Percentiles rank a stretch among this genome's conserved stretches.
These are phyloP conservation scores for Geotrypetes seraphini DNA, from an alignment of 2,797 vertebrate genomes.

Conservation along the genomic window DNA sequence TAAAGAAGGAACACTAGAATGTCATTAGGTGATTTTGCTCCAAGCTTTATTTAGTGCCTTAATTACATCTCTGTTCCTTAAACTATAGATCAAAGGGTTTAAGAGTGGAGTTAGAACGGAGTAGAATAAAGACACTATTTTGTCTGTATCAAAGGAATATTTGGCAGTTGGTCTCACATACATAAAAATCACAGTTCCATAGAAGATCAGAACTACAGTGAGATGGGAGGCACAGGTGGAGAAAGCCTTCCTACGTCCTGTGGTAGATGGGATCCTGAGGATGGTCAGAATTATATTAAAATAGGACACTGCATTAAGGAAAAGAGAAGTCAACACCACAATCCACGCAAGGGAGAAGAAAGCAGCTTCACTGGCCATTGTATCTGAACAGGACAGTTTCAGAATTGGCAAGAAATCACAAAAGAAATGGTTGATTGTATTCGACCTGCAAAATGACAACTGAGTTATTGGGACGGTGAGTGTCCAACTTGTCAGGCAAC, in stretches of 20 bases:
- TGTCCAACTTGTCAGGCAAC: not conserved
- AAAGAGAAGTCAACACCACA: not conserved
- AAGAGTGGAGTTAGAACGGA: not conserved
- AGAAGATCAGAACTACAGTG: slow-evolving; percentile 1
- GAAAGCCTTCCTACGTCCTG: not conserved
- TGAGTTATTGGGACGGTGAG: slow-evolving; percentile 1
- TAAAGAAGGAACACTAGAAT: too few species aligned
- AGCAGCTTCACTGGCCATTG: not conserved
- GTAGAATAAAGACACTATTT: not conserved
- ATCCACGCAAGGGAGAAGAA: not conserved
- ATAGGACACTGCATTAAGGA: not conserved
- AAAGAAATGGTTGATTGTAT: slow-evolving; percentile 6
- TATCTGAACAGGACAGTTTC: not conserved
- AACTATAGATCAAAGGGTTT: slow-evolving; percentile 5
- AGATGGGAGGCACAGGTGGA: slow-evolving; percentile 7
- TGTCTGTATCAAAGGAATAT: not conserved
- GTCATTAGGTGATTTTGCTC: too few species aligned
- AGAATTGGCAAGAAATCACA: slow-evolving; percentile 4
- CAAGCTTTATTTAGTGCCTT: not conserved
- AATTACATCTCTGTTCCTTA: slow-evolving; percentile 7
- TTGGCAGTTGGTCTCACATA: not conserved
- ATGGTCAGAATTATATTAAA: not conserved
- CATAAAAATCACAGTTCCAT: not conserved
- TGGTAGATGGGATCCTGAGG: not conserved
- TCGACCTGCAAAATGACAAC: slow-evolving; percentile 4